phyloP scores from a whole-genome alignment of 2,113 vertebrate species.

The Colinus virginianus region DNA sequence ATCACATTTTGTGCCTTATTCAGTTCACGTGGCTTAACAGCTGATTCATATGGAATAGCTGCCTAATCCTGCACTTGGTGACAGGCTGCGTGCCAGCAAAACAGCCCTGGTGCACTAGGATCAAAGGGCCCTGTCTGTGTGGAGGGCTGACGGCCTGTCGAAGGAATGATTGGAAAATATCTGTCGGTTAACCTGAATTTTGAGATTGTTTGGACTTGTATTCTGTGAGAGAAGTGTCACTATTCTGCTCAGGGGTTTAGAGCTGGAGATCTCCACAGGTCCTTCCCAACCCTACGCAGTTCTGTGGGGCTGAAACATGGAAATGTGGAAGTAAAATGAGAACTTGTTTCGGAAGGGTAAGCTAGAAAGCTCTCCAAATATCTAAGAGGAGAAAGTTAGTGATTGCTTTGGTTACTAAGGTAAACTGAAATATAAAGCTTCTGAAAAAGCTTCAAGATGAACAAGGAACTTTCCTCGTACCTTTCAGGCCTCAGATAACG shows the following conservation, averaged over 20 bases:
- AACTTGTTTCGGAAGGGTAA: neutral
- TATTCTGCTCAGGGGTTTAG: neutral
- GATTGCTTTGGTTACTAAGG: neutral
- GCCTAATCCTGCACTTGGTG: constrained; percentile 52
- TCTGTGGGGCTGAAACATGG: neutral
- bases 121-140: neutral
- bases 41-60: constrained; percentile 51
- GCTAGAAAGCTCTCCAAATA: neutral
- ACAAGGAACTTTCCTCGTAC: neutral
- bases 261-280: neutral
- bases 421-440: neutral
- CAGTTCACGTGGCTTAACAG: constrained; percentile 55
- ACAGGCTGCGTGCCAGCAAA: constrained; percentile 43
- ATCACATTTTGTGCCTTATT: constrained; percentile 43
- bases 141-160: neutral
- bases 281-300: neutral
- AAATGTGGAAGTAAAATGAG: neutral
- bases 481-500: neutral
- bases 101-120: neutral
- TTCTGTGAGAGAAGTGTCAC: neutral
- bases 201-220: neutral
- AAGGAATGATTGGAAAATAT: neutral
- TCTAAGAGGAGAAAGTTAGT: neutral
- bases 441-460: neutral
- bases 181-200: neutral